These are phyloP conservation scores for Platypus cylindrus DNA, from an alignment of 2,888 invertebrate genomes.

Conservation along the genomic window DNA sequence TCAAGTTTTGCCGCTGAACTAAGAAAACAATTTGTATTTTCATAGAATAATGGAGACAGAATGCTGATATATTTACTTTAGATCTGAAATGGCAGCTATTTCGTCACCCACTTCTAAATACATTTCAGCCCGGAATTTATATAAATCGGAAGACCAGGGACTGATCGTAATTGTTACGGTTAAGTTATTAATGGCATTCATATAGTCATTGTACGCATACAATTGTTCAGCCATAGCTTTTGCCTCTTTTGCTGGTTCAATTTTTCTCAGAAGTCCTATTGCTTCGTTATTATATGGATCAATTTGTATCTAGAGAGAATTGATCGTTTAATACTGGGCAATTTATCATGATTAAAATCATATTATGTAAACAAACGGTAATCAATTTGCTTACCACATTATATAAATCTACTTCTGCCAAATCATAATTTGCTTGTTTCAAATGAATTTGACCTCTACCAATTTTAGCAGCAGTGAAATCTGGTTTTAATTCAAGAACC, in stretches of 20 bases:
- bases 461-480: slow-evolving; percentile 76
- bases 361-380: not conserved
- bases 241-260: slow-evolving; percentile 50
- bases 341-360: not conserved
- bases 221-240: slow-evolving; percentile 52
- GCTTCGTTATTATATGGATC: slow-evolving; percentile 75
- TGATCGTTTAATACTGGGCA: no score
- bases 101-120: slow-evolving; percentile 67
- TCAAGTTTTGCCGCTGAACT: slow-evolving; percentile 79
- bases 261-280: slow-evolving; percentile 49
- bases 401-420: slow-evolving; percentile 71
- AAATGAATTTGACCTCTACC: slow-evolving; percentile 75
- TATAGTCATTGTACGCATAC: slow-evolving; percentile 43
- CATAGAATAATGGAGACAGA: not conserved
- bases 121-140: slow-evolving; percentile 78
- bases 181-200: slow-evolving; percentile 50
- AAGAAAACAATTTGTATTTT: not conserved
- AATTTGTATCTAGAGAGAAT: slow-evolving; percentile 40
- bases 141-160: slow-evolving; percentile 77
- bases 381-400: slow-evolving; percentile 59
- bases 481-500: slow-evolving; percentile 87
- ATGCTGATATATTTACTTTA: slow-evolving; percentile 34
- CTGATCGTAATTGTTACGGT: slow-evolving; percentile 61
- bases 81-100: slow-evolving; percentile 79
- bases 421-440: slow-evolving; percentile 74